Conservation (phyloP, 2,888 invertebrate genomes). For the Eucriotettix oculatus region DNA sequence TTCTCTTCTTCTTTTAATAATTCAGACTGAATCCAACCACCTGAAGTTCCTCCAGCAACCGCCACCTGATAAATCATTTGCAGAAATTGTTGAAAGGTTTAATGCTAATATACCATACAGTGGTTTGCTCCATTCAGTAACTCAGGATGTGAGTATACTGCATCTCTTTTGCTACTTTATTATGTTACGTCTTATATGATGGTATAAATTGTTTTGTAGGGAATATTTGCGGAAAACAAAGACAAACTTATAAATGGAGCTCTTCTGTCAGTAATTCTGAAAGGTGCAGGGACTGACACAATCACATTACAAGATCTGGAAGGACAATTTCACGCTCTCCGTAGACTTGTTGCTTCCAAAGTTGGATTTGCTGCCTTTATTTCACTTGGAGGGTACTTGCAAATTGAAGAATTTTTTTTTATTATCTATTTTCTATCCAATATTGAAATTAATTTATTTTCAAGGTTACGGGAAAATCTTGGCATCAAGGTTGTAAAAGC, state of each 20-base stretch:
- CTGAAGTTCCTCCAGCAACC: conserved; percentile 58
- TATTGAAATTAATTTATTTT: not conserved
- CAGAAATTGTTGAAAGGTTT: conserved; percentile 81
- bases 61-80: conserved; percentile 44
- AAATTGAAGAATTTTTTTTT: not conserved
- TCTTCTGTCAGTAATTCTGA: conserved; percentile 65
- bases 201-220: conserved; percentile 38
- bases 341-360: conserved; percentile 90
- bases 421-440: not conserved
- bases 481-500: conserved; percentile 85
- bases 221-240: conserved; percentile 94
- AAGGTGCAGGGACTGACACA: conserved; percentile 47
- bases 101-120: conserved; percentile 97
- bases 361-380: conserved; percentile 95
- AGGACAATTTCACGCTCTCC: conserved; percentile 86
- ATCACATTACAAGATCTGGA: conserved; percentile 52
- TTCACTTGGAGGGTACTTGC: conserved; percentile 56
- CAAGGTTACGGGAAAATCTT: conserved; percentile 83
- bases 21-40: conserved; percentile 9
- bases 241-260: conserved; percentile 89
- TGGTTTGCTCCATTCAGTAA: conserved; percentile 88
- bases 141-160: conserved; percentile 71
- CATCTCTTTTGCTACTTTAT: not conserved
- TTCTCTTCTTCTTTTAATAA: not conserved
- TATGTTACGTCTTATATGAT: not conserved